phyloP scores from a whole-genome alignment of 2,113 vertebrate genomes.

The Callopanchax toddi region DNA sequence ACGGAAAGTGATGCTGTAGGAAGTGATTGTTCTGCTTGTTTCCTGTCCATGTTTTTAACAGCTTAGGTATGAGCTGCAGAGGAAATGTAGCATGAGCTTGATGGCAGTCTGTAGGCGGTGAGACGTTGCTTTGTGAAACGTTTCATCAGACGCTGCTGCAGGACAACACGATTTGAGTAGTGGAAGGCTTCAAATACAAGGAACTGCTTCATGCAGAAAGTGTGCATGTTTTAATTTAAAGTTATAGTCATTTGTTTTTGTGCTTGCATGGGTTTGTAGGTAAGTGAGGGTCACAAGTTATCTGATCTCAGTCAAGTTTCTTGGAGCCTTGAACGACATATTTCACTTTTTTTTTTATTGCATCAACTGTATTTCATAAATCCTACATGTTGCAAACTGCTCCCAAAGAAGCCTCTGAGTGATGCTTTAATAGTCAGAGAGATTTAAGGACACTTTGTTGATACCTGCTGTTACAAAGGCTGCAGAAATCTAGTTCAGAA shows the following conservation, averaged over 20 bases:
- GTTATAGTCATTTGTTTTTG: neutral
- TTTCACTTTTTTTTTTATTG: neutral
- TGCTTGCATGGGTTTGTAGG: neutral
- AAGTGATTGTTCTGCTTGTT: constrained; percentile 49
- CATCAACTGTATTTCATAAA: neutral
- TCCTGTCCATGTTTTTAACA: constrained; percentile 59
- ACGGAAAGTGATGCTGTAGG: constrained; percentile 44
- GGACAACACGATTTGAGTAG: neutral
- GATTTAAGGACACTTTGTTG: neutral
- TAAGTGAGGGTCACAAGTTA: constrained; percentile 1
- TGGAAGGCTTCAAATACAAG: neutral
- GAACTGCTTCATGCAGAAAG: too few relatives aligned
- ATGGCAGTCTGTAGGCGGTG: neutral
- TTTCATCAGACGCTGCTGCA: constrained; percentile 9
- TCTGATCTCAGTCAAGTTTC: constrained; percentile 6
- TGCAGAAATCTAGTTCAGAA: neutral
- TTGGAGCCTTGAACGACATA: neutral
- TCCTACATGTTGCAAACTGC: neutral
- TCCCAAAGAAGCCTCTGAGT: too few relatives aligned
- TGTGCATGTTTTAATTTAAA: neutral
- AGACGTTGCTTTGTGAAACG: constrained; percentile 3
- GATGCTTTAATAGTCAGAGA: too few relatives aligned
- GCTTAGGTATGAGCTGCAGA: constrained; percentile 6
- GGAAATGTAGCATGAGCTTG: constrained; percentile 21
- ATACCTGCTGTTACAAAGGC: neutral